A percentile compares a stretch with the other conserved stretches of the same genome.
phyloP scores from a whole-genome alignment of 2,113 vertebrate species.

The Mesembrinibis cayennensis region DNA sequence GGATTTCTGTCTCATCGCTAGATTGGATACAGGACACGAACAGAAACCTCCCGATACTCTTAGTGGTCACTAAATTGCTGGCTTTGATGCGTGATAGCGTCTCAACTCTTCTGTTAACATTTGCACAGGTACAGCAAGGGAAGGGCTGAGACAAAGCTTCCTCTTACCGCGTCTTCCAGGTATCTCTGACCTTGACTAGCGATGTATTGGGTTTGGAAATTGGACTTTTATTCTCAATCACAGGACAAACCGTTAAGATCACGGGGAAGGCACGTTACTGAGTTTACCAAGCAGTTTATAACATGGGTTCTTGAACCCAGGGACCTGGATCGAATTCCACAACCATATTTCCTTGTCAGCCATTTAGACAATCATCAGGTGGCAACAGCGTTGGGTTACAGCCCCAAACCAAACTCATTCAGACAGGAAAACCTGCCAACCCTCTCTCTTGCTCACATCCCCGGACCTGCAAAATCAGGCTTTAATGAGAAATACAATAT shows the following conservation, averaged over 20 bases:
- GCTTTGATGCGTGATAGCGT: fast-evolving
- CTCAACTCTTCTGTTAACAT: neutral
- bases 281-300: neutral
- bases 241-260: fast-evolving
- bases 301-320: too few relatives aligned
- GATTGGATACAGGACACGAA: fast-evolving
- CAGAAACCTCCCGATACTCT: neutral
- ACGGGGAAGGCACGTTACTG: neutral
- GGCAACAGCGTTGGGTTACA: fast-evolving
- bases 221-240: neutral
- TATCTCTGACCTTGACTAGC: neutral
- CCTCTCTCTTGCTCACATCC: neutral
- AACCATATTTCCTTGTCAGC: neutral
- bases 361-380: neutral
- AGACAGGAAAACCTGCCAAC: neutral
- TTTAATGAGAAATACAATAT: fast-evolving
- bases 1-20: neutral
- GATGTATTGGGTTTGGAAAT: neutral
- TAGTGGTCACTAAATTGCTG: neutral
- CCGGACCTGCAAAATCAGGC: neutral
- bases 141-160: neutral
- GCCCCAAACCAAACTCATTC: neutral
- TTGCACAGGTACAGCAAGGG: neutral
- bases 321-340: neutral
- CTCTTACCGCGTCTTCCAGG: fast-evolving